Conservation (phyloP, 2,113 vertebrate genomes). For the Lonchura striata region DNA sequence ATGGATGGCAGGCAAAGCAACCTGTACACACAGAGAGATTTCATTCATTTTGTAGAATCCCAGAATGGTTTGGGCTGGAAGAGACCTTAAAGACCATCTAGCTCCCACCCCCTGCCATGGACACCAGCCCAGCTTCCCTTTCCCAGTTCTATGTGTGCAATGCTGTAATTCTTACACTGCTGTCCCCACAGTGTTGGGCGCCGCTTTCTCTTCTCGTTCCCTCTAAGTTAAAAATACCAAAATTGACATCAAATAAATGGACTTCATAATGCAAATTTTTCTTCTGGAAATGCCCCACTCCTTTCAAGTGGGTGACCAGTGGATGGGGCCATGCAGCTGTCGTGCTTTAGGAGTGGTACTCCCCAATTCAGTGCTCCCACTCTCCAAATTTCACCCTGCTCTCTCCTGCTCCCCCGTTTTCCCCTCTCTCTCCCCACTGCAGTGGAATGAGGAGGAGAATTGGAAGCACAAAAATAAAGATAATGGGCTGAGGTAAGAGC, state of each 20-base stretch:
- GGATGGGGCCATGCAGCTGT: not conserved
- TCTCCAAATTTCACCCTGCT: fast-evolving
- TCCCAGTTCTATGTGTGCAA: not conserved
- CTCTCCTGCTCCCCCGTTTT: not conserved
- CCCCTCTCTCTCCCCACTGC: not conserved
- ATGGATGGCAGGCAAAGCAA: not conserved
- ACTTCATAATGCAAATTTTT: not conserved
- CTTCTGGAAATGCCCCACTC: not conserved
- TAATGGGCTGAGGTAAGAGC: fast-evolving
- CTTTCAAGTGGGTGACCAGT: not conserved
- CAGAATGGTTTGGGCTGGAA: not conserved
- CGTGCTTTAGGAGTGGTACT: fast-evolving
- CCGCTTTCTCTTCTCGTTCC: not conserved
- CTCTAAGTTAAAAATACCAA: not conserved
- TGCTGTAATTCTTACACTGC: fast-evolving
- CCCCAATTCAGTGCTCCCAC: not conserved
- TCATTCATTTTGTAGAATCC: not conserved
- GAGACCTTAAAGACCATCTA: not conserved
- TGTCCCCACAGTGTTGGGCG: fast-evolving
- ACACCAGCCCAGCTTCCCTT: not conserved
- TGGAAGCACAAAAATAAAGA: not conserved
- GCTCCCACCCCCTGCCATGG: not conserved
- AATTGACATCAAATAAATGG: not conserved
- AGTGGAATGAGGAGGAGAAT: not conserved
- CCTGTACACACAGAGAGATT: not conserved